Base-by-base conservation (phyloP, 2,888 invertebrate genomes). In the Phyto melanocephala region DNA sequence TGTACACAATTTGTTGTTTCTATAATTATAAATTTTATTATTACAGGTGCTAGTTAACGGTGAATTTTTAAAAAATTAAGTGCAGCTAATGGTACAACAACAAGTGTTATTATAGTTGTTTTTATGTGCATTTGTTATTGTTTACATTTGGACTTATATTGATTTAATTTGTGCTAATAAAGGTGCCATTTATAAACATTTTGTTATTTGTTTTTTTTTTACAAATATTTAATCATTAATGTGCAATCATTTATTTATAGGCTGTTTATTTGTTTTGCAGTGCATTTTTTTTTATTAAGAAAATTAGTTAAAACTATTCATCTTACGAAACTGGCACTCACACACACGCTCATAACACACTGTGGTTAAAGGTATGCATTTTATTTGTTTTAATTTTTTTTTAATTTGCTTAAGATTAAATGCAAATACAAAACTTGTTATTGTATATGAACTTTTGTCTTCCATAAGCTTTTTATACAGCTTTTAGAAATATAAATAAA, bases 151-250 rank as follows among this genome's bases (percentile, higher is more conserved):
- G 24, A 24, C 17, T 56, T 60, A 22, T 40, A 62, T 70, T 54
- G 24, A 70, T 71, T 76, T 50, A 72, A 70, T 75, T 78, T 76
- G 65, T 82, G 50, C 67, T 67, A n/a, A 56, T 63, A 40, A 77
- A 52, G 63, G 81, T 68, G 65, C 68, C 71, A 71, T 65, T 71
- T 56, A 65, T 60, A 40, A 58, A 50, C 10, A 28, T 28, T 37
- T 56, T 56, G 24, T 65, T 56, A 37, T 58, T 67, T 65, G 54
- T 20, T 15, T 17, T 79, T 71, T 45, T 28, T 28, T 28, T 28
- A n/a, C n/a, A n/a, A n/a, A n/a, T 47, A 8, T 24, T 68, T 33
- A 76, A 60, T 76, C 60, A 76, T 76, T 68, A 28, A 78, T 71
- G 71, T 78, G 71, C 28, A 47, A 42, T 65, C 65, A 52, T 72